These are phyloP conservation scores for Campoplex nolae DNA, from an alignment of 2,888 invertebrate species.

Conservation along the genomic window DNA sequence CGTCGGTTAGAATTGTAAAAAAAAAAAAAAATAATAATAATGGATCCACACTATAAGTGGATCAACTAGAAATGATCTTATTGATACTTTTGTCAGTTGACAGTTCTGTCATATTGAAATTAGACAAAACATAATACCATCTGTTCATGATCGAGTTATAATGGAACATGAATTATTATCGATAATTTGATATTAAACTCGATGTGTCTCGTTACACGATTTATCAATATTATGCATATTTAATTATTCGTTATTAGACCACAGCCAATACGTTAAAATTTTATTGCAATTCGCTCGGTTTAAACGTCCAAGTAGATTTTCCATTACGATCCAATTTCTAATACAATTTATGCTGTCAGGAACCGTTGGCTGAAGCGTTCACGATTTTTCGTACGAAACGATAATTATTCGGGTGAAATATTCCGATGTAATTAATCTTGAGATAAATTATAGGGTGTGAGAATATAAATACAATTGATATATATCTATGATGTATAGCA, in stretches of 20 bases:
- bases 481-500: slow-evolving; percentile 29
- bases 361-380: slow-evolving; percentile 37
- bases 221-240: slow-evolving; percentile 36
- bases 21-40: background rate
- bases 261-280: slow-evolving; percentile 25
- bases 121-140: background rate
- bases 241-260: slow-evolving; percentile 32
- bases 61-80: background rate
- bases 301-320: background rate
- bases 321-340: background rate
- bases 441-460: slow-evolving; percentile 80
- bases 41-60: background rate
- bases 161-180: slow-evolving; percentile 8
- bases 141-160: background rate
- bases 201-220: background rate
- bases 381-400: slow-evolving; percentile 74
- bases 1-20: background rate
- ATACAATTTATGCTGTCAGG: slow-evolving; percentile 55
- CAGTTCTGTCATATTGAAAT: background rate
- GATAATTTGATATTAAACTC: slow-evolving; percentile 11
- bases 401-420: slow-evolving; percentile 80
- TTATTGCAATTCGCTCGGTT: slow-evolving; percentile 7
- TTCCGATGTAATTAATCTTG: slow-evolving; percentile 82
- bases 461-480: slow-evolving; percentile 65
- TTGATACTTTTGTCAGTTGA: background rate